Base-by-base conservation (phyloP, 2,888 invertebrate genomes). In the Eilema depressum region DNA sequence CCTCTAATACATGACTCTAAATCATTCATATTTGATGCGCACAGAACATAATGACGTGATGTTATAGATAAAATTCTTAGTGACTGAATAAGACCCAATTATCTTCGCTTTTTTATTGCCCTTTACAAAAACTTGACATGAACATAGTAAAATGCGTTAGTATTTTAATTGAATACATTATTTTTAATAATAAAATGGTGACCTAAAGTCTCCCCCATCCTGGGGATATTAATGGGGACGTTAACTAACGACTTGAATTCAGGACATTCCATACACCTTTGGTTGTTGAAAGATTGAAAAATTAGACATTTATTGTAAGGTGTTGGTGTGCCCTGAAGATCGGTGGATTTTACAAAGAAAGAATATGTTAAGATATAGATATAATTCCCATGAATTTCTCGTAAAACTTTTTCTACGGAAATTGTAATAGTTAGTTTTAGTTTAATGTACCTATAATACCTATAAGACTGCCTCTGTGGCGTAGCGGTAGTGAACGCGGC, bases 1-100 rank as follows among this genome's bases (percentile, higher is more conserved):
- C 74, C 82, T 71, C 62, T 41, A 66, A 65, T 69, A 74, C 72
- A 79, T 77, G 66, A 70, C 71, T 77, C 72, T 82, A 80, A 80
- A 82, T 82, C 76, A 78, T 81, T 71, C 75, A 69, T 69, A 66
- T 75, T 65, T 78, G 77, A 82, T 82, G 76, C 57, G 72, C 62
- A 57, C 73, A 66, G 69, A 37, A 75, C 76, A 74, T 67, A 70
- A 74, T 81, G 74, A 76, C 63, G 57, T 33, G 63, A 59, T 37
- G 63, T 68, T 53, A 56, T 57, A 66, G 75, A 81, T 81, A 69
- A 77, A 70, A 75, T 75, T 75, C 74, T 75, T 66, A 63, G 59
- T 57, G 30, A 28, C 71, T 71, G 75, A 81, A 81, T 77, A 77
- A 79, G 79, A 73, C 70, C 25, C 70, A 73, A 80, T 73, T 70